Base-by-base conservation (phyloP, 2,113 vertebrate species). In the Calypte anna region DNA sequence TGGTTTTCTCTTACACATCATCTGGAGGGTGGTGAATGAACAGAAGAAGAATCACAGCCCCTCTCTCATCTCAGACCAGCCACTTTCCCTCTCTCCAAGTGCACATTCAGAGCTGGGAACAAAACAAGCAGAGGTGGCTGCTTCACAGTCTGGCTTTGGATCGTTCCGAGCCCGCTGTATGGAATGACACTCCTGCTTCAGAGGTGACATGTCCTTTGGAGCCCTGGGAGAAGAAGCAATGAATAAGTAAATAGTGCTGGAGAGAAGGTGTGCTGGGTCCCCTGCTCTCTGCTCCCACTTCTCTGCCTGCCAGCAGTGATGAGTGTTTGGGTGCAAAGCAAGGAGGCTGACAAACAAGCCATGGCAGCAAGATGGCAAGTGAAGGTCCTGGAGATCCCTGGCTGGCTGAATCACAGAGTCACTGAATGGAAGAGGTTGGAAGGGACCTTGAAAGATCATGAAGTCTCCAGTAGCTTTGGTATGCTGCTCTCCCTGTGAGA, bases 191-290 rank as follows among this genome's bases (percentile, higher is more conserved):
- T 33, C 16, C 61, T 63, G 64, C 57, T 85, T 67, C 61, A 5
- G 10, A 22, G 84, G 28, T 23, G 64, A 50, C 11, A 22, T 10
- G 31, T 23, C 28, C 74, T 3, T 46, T 5, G 31, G 38, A 54
- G 69, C 78, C 0, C 0, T 31, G 64, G 62, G n/a, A 83, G 59
- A 28, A 59, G 66, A 50, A 31, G 72, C 11, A 14, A 12, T 6
- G 80, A 54, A 22, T 7, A 10, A 57, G 23, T 0, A 0, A 76
- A 55, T 2, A n/a, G 36, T 53, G 82, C 44, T 48, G 75, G 18
- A 59, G 70, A 12, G 43, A 17, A 51, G 78, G 18, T 75, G 62
- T 12, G 46, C 53, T 68, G 70, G 1, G 38, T 2, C 19, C 50
- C 38, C 51, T 50, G 66, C 4, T 19, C 54, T 5, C 50, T 57